Evolutionary conservation across 1,140 invertebrate genomes (phyloP), one percentile per base, ranked within the genome.

Genomic region (Scaptodrosophila lebanonensis): DNA sequence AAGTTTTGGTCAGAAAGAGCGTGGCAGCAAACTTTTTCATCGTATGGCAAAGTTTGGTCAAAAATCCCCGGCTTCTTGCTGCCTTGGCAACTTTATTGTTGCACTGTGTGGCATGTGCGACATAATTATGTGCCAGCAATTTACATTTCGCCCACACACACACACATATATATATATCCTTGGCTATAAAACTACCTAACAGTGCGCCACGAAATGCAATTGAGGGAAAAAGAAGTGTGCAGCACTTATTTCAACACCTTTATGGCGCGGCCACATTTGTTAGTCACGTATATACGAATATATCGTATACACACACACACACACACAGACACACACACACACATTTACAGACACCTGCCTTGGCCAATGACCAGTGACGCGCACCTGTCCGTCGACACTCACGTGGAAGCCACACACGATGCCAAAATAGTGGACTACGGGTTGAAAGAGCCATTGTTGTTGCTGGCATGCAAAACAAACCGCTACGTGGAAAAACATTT

Each of bases 201-300:
- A 82, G 82, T 79, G 64, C 49, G 49, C 65, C 57, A 27, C 47
- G 29, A 32, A 59, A 44, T 17, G 16, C 36, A 40, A 35, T 13
- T 15, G 49, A 58, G 59, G 45, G 29, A 52, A 64, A 69, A 51
- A 11, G 29, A 58, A 69, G 36, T 60, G 53, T 60, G 60, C 61
- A 68, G 68, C 52, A 79, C 76, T 82, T 82, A 75, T 82, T 82
- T 82, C 75, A 82, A 82, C 75, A 82, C 75, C 75, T 82, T 70
- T 70, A 75, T 76, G 66, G 71, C 39, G 61, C 43, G 45, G 25
- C 62, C 61, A 71, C 72, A 71, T 72, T 63, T 72, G 68, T 69
- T 68, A 44, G 20, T 32, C 57, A 18, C 54, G 44, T 38, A 40
- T 33, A 30, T 25, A 43, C 17, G n/a, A n/a, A n/a, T n/a, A n/a